phyloP scores from a whole-genome alignment of 2,888 invertebrate genomes.

The Asteroscopus sphinx region DNA sequence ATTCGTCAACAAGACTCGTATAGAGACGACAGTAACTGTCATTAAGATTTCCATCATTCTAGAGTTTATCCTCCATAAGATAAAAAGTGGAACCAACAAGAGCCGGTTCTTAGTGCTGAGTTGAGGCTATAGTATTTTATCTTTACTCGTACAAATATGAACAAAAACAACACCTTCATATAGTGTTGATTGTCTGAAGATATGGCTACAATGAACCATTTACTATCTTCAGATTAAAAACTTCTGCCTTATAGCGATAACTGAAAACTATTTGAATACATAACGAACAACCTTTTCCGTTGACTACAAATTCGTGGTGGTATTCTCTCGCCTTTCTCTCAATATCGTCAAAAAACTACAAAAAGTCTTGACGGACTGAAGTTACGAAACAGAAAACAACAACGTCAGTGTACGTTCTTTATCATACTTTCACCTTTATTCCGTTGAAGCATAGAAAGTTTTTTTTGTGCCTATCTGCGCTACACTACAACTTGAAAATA shows the following conservation, averaged over 20 bases:
- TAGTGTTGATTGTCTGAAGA: not conserved
- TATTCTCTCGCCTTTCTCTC: constrained; percentile 63
- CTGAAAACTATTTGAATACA: not conserved
- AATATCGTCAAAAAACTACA: constrained; percentile 50
- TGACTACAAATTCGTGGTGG: constrained; percentile 34
- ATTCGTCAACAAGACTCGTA: no score
- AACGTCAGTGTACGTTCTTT: constrained; percentile 45
- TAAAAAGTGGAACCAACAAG: no score
- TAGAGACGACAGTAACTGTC: no score
- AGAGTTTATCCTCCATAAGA: no score
- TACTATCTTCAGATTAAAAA: not conserved
- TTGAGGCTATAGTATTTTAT: no score
- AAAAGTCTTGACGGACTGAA: constrained; percentile 30
- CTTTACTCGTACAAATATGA: not conserved
- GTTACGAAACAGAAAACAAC: constrained; percentile 47
- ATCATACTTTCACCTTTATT: constrained; percentile 66
- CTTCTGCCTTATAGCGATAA: not conserved
- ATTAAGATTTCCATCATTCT: no score
- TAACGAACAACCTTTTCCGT: not conserved
- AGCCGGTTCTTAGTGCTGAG: no score
- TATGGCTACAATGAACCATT: not conserved
- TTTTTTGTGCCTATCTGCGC: constrained; percentile 20
- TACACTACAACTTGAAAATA: constrained; percentile 11
- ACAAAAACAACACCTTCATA: not conserved
- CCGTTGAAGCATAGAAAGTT: constrained; percentile 45